Base-by-base conservation (phyloP, 2,888 invertebrate species). In the Cataglyphis cursor region DNA sequence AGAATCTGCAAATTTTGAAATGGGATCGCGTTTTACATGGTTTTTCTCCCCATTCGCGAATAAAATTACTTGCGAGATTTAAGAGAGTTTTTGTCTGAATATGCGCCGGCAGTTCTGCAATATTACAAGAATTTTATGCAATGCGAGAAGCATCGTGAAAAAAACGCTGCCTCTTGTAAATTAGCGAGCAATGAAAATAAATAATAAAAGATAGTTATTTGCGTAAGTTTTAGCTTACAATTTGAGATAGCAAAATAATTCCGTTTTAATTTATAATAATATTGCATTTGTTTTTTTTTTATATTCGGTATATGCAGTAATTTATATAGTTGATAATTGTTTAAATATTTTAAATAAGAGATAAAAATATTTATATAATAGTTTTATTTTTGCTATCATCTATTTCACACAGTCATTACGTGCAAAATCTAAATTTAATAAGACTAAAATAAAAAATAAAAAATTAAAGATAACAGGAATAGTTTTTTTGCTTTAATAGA, bases 21-120 rank as follows among this genome's bases (percentile, higher is more conserved):
- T 57, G 78, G 59, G 68, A 70, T n/a, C 48, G 65, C 10, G 41
- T 54, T 0, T n/a, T 18, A 10, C 81, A 76, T 18, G 68, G 82
- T 61, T 31, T 85, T 21, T 75, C 74, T 66, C 74, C 80, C 82
- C 85, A 88, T 18, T 85, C 81, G 28, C 66, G 81, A 75, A 88
- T 82, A 72, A 85, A 86, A 72, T 88, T 86, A 73, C 80, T 86
- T 65, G 82, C 85, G 35, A 89, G 73, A 73, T 72, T 48, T 24
- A 89, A 51, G 31, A 74, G 51, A 70, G 82, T 31, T 21, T 76
- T 84, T 48, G 38, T 66, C 48, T 84, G 82, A 10, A 24, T n/a
- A 61, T 57, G 41, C 38, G 61, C 15, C 38, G 80, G 61, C n/a
- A 68, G 61, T 48, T 64, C 89, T 88, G 65, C 12, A 81, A 81